Base-by-base conservation (phyloP, 2,113 vertebrate species). In the Tyrannus savana region DNA sequence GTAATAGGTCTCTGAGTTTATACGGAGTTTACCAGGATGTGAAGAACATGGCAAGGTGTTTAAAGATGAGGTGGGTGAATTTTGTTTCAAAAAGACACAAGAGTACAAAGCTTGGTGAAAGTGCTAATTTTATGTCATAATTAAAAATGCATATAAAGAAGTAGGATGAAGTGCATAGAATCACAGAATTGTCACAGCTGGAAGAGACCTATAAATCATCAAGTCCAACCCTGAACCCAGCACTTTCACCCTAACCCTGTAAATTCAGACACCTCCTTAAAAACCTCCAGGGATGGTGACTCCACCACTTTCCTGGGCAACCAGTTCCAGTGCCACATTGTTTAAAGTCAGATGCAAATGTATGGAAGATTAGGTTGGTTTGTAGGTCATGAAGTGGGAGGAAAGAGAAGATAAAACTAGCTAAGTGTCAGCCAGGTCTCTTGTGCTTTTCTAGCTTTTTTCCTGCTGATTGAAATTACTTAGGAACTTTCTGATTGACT, bases 31-130 rank as follows among this genome's bases (percentile, higher is more conserved):
- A 81, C 98, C 98, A 39, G 98, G 98, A 35, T 99, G 98, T 91
- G 98, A 98, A 97, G 98, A 99, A 77, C 98, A 99, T 42, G 98
- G 98, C 73, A 98, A 98, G 50, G 98, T 98, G n/a, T 99, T 99
- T 97, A 98, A 98, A 96, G 98, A 99, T 58, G 98, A 99, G 97
- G 98, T 99, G 97, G 93, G 97, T 97, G 30, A 85, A 66, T 87
- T 94, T 87, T 72, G 23, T 64, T 87, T 85, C 28, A 33, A 37
- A 85, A 89, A 66, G 19, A 50, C 22, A n/a, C 10, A 44, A 25
- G 30, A 81, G 8, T 41, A 44, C 15, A 72, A 53, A 84, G 35
- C 46, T 47, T 62, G 47, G 6, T 76, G 33, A 31, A 85, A 85
- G 69, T 49, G 44, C 66, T 63, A 62, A 44, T 39, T 87, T 73